Conservation (phyloP, 1,140 invertebrate genomes). For the Drosophila insularis region DNA sequence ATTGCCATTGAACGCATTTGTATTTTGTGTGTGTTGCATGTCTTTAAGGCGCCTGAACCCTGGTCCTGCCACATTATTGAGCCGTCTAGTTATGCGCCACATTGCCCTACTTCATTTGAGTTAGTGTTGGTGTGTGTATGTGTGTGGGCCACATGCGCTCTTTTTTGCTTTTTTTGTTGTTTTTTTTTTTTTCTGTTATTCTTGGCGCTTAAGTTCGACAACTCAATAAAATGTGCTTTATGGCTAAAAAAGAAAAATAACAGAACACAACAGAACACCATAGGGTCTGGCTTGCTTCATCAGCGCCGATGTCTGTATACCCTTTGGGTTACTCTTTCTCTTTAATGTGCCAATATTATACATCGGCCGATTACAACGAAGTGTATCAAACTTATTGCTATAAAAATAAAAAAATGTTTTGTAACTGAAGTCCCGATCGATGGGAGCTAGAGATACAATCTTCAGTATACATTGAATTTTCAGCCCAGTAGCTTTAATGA, state of each 20-base stretch:
- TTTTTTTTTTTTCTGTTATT: constrained; percentile 40
- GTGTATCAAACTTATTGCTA: too few relatives aligned
- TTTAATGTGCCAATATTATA: too few relatives aligned
- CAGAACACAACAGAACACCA: constrained; percentile 22
- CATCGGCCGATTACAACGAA: too few relatives aligned
- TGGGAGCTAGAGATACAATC: too few relatives aligned
- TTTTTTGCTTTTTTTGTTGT: constrained; percentile 32
- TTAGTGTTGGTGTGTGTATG: constrained; percentile 8
- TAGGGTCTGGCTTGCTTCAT: too few relatives aligned
- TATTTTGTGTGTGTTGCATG: constrained; percentile 64
- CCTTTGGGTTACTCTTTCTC: too few relatives aligned
- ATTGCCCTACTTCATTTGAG: constrained; percentile 57
- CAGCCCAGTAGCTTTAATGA: too few relatives aligned
- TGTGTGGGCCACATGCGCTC: constrained; percentile 37
- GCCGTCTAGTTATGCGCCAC: constrained; percentile 71
- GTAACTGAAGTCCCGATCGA: too few relatives aligned
- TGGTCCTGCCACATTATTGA: constrained; percentile 61
- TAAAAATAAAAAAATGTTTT: background rate
- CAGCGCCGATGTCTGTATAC: too few relatives aligned
- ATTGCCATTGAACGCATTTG: constrained; percentile 52
- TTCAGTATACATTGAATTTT: too few relatives aligned
- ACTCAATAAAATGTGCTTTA: constrained; percentile 82
- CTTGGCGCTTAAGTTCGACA: constrained; percentile 81
- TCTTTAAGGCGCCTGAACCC: constrained; percentile 35
- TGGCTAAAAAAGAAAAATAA: constrained; percentile 51